Evolutionary conservation across 30 jellyfish, hydroid and myxozoan species (phyloP), one percentile per base, ranked within the genome.

Genomic region (Aurelia coerulea): DNA sequence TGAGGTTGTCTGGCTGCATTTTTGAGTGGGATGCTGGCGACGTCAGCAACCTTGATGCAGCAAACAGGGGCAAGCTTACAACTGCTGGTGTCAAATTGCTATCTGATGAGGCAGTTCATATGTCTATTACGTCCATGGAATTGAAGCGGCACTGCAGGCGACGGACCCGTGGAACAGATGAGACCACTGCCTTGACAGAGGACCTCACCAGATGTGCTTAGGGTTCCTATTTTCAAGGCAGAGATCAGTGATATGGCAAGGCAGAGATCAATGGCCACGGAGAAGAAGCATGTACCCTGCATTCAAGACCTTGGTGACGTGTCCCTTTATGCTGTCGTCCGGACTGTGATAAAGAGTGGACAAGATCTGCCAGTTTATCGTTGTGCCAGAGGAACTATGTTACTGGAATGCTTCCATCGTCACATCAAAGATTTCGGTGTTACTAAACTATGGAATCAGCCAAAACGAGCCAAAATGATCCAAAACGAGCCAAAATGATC

Each of bases 371-470:
- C 91, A 74, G 91, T 87, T 42, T 77, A 42, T 68, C 74, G 96
- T 14, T 87, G 96, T 70, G 91, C 87, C 65, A 56, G 91, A 60
- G 96, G 91, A 16, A 29, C 86, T 15, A 87, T 78, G 64, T 76
- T 91, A 10, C 5, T 87, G 78, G 85, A 82, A 42, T 42, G 53
- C 53, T 42, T 42, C 53, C 53, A 42, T 42, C 10, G 53, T 42
- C 53, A 42, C 53, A 42, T 42, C 53, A 42, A 42, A 5, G 53
- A 42, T n/a, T n/a, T n/a, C n/a, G n/a, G n/a, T n/a, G n/a, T n/a
- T n/a, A n/a, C n/a, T n/a, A n/a, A n/a, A n/a, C n/a, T n/a, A n/a
- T n/a, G n/a, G n/a, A n/a, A n/a, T n/a, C n/a, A n/a, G n/a, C n/a
- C n/a, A n/a, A n/a, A n/a, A n/a, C n/a, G n/a, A n/a, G n/a, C n/a